Conservation (phyloP, 2,888 invertebrate genomes). For the Endotricha flammealis region DNA sequence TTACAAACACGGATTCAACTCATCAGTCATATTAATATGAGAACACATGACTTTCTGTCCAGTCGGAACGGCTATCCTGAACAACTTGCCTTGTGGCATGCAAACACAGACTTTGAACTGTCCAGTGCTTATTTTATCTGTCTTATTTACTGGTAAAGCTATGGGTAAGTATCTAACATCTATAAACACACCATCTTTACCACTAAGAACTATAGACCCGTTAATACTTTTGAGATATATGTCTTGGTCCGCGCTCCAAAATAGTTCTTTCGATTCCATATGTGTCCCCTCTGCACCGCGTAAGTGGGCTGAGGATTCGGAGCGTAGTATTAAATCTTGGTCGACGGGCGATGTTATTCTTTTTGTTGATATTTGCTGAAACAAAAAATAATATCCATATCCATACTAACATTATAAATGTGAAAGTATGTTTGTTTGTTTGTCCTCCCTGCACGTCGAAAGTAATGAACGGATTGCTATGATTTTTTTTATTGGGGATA, state of each 20-base stretch:
- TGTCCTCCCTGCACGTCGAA: neutral
- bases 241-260: constrained; percentile 88
- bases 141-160: constrained; percentile 63
- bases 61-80: constrained; percentile 84
- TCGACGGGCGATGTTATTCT: constrained; percentile 86
- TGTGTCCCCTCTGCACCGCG: constrained; percentile 89
- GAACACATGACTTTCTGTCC: constrained; percentile 80
- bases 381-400: neutral
- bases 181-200: constrained; percentile 83
- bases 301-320: constrained; percentile 82
- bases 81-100: constrained; percentile 92
- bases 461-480: neutral
- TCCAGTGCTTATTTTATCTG: constrained; percentile 44
- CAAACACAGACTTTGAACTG: constrained; percentile 94
- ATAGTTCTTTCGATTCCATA: constrained; percentile 84
- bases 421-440: too few species aligned
- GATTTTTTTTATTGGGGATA: neutral
- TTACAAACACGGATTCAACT: constrained; percentile 81
- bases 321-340: constrained; percentile 81
- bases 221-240: constrained; percentile 86
- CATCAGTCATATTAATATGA: constrained; percentile 78
- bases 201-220: constrained; percentile 84
- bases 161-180: constrained; percentile 85
- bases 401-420: too few species aligned
- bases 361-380: constrained; percentile 81